Evolutionary conservation across 2,113 vertebrate genomes (phyloP), one percentile per base, ranked within the genome.

Genomic region (Tetraodon nigroviridis): DNA sequence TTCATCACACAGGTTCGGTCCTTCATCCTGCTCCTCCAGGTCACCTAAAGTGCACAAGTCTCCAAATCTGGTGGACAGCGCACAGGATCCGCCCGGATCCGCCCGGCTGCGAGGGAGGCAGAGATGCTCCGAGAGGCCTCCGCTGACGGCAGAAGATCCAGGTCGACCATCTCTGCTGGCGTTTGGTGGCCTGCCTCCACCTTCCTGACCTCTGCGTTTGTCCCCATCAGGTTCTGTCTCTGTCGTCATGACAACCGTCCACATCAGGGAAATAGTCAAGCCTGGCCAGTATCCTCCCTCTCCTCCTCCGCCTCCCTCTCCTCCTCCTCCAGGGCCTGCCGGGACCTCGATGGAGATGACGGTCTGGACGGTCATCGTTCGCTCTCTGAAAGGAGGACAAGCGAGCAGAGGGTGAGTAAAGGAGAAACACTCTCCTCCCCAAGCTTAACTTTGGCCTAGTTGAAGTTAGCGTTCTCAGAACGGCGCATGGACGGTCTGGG

Each of bases 351-450:
- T 40, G 16, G 88, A 89, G 65, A 90, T 22, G 48, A 87, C 81
- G 0, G 85, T 89, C 75, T 86, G 85, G n/a, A 63, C 51, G 0
- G 90, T 90, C 50, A 88, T 55, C 8, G 86, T 76, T 49, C 87
- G 71, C 64, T 89, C 86, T 64, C 90, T 90, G 76, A 29, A 6
- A 21, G 18, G 44, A 48, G 45, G 32, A 67, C 48, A 2, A 45
- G 27, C 15, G 3, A 50, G n/a, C 27, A 19, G 16, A 44, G 0
- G 47, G 1, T 50, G 6, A 8, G 24, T 27, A 3, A 27, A 27
- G 32, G 2, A 37, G 3, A 53, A 55, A 45, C 21, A 47, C 5
- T 51, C 49, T 24, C 13, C 12, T 15, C 49, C 24, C 24, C 5
- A 27, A 27, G 4, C 2, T 27, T 4, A 27, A 27, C 5, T 27